These are phyloP conservation scores for Temnothorax ravouxi DNA, from an alignment of 2,888 invertebrate species.

Conservation along the genomic window DNA sequence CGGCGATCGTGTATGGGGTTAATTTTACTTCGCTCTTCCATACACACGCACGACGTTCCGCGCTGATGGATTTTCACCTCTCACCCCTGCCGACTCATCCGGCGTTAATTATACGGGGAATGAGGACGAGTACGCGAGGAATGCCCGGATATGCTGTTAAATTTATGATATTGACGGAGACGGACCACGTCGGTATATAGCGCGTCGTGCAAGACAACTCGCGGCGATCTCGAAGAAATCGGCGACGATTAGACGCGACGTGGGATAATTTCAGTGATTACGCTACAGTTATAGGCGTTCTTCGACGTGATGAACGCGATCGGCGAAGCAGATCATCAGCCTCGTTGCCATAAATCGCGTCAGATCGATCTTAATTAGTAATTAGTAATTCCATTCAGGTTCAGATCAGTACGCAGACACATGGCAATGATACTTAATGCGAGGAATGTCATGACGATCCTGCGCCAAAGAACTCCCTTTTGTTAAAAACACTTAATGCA, in stretches of 20 bases:
- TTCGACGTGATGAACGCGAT: conserved; percentile 24
- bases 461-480: background rate
- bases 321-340: background rate
- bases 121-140: conserved; percentile 75
- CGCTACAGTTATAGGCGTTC: conserved; percentile 23
- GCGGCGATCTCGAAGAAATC: conserved; percentile 66
- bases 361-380: conserved; percentile 44
- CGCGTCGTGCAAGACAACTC: background rate
- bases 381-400: conserved; percentile 4
- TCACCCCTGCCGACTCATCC: conserved; percentile 76
- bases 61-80: conserved; percentile 78
- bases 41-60: conserved; percentile 73
- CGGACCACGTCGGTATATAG: conserved; percentile 55
- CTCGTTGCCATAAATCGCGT: background rate
- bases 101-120: conserved; percentile 77
- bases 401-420: background rate
- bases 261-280: conserved; percentile 48
- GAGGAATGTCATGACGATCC: background rate
- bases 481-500: background rate
- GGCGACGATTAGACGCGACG: conserved; percentile 63
- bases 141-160: conserved; percentile 74
- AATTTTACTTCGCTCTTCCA: conserved; percentile 73
- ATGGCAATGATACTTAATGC: background rate
- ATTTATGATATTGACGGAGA: conserved; percentile 72
- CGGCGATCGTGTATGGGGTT: conserved; percentile 73